phyloP scores from a whole-genome alignment of 2,888 invertebrate genomes.

The Aleiodes alternator region DNA sequence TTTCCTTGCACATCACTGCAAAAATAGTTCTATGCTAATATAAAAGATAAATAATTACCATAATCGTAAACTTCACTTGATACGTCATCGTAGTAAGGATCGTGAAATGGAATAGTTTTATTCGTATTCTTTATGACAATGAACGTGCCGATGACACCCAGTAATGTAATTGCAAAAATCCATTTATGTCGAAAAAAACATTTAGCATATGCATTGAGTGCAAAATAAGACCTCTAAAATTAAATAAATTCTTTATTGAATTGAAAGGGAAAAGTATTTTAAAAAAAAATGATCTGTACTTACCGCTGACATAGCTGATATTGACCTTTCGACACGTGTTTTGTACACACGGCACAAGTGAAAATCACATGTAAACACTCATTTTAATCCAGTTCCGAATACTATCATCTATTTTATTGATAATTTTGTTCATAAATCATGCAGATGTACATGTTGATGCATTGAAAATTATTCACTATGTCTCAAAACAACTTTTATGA shows the following conservation, averaged over 20 bases:
- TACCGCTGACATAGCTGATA: background rate
- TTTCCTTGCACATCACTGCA: background rate
- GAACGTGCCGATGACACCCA: constrained; percentile 24
- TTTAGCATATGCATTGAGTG: background rate
- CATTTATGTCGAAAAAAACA: constrained; percentile 43
- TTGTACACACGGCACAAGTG: background rate
- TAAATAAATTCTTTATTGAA: background rate
- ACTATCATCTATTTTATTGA: background rate
- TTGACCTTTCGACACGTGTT: background rate
- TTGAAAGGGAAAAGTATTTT: background rate
- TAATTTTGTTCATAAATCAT: background rate
- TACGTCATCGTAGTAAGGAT: constrained; percentile 42
- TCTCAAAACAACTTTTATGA: background rate
- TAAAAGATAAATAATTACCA: constrained; percentile 31
- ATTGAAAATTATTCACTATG: background rate
- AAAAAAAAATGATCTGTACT: constrained; percentile 1
- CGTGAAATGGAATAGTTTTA: background rate
- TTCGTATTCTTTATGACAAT: constrained; percentile 21
- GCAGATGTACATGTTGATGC: background rate
- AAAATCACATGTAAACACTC: background rate
- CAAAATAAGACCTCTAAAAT: background rate
- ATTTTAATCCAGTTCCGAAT: background rate
- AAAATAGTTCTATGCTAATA: too few relatives aligned
- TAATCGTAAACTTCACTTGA: constrained; percentile 40
- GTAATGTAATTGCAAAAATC: constrained; percentile 17